Conservation (phyloP, 2,113 vertebrate genomes). For the Vicugna pacos region DNA sequence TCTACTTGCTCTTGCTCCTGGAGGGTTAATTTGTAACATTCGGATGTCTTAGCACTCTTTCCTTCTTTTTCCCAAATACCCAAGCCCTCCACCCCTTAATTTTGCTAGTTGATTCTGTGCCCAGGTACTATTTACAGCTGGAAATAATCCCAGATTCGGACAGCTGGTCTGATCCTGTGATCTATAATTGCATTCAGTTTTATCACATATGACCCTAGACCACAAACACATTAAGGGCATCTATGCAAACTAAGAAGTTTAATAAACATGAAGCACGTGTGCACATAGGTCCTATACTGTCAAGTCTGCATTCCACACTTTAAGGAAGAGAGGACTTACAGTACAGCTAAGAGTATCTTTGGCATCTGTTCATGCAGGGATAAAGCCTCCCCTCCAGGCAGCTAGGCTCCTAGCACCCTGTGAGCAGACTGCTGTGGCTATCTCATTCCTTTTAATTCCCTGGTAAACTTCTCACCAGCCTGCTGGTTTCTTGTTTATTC, state of each 20-base stretch:
- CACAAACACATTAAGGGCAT: neutral
- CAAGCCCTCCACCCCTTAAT: conserved; percentile 62
- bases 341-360: neutral
- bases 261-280: neutral
- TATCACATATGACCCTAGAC: neutral
- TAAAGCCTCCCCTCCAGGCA: neutral
- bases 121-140: conserved; percentile 54
- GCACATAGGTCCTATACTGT: neutral
- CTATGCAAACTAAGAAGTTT: neutral
- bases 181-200: conserved; percentile 37
- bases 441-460: neutral
- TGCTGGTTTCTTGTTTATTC: neutral
- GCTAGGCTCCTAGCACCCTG: neutral
- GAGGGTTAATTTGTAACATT: conserved; percentile 58
- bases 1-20: neutral
- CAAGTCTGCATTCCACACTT: neutral
- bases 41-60: conserved; percentile 30
- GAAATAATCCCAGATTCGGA: conserved; percentile 41
- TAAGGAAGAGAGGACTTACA: neutral
- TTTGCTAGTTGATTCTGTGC: conserved; percentile 51
- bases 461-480: neutral
- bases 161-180: conserved; percentile 43
- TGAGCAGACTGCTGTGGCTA: neutral
- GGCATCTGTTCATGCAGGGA: neutral
- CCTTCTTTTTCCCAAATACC: conserved; percentile 27